Base-by-base conservation (phyloP, 1,140 invertebrate genomes). In the Sitophilus oryzae region DNA sequence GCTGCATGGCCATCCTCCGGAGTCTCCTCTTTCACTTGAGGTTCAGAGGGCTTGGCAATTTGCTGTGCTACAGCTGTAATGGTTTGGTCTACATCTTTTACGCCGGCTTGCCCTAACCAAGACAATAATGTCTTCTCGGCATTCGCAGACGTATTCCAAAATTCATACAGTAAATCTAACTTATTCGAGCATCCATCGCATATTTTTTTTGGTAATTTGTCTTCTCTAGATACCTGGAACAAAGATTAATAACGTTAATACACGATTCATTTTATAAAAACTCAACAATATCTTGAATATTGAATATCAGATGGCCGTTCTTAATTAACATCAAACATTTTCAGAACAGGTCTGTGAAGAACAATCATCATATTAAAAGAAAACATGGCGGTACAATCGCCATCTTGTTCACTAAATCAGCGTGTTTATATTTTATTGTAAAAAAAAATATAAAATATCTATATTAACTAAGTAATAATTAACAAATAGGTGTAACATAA, bases 161-260 rank as follows among this genome's bases (percentile, higher is more conserved):
- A 82, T 65, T 79, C 72, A 67, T 79, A 79, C 60, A 76, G 73
- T 63, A 76, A 73, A 66, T 79, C 77, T 73, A 82, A 72, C 74
- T 80, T 81, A 62, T 76, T 77, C 53, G 76, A 72, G 66, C 80
- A 82, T 21, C 73, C 74, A 59, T 78, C 74, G 63, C 80, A 81
- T 70, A 82, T 79, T 63, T 78, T 80, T 66, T 79, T 80, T 36
- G 79, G 79, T 68, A 82, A 69, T 67, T 77, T 77, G 57, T 81
- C 79, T 59, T 79, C 75, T 63, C 71, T 70, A 8, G 70, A 70
- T 20, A 81, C 73, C 79, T 81, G 64, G 19, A 74, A 70, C 49
- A 60, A 65, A 47, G 15, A 55, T n/a, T n/a, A 52, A 55, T 54
- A 52, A 23, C 20, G 25, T 48, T 23, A 55, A 45, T 55, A 21